phyloP scores from a whole-genome alignment of 2,797 vertebrate species.

The Aeoliscus strigatus region DNA sequence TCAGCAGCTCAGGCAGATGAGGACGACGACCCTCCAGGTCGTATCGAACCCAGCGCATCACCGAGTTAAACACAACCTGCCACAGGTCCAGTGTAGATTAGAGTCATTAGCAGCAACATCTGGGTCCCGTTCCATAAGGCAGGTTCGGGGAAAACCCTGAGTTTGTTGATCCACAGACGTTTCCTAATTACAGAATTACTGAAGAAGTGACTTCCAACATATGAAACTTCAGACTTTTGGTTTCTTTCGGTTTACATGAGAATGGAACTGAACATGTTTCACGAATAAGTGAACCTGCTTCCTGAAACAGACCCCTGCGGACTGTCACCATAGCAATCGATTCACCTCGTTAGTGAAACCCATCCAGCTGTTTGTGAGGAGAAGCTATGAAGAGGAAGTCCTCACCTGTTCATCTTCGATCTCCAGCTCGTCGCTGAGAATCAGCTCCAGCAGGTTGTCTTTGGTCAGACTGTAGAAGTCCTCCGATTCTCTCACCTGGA shows the following conservation, averaged over 20 bases:
- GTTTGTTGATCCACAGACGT: no score
- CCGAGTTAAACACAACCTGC: conserved; percentile 84
- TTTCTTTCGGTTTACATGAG: no score
- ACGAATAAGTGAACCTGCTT: no score
- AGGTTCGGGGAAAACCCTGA: no score
- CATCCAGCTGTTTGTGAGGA: neutral
- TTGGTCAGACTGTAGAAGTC: conserved; percentile 88
- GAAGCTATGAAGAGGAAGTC: neutral
- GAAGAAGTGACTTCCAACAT: no score
- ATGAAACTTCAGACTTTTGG: no score
- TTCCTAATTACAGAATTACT: no score
- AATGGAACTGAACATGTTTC: no score
- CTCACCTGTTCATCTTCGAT: conserved; percentile 85
- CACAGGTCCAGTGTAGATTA: neutral
- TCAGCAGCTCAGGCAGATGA: conserved; percentile 83
- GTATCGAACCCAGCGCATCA: conserved; percentile 87
- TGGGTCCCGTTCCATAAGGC: no score
- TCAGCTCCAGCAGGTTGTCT: conserved; percentile 86
- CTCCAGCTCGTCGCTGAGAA: conserved; percentile 93
- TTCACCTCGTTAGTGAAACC: no score
- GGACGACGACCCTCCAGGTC: conserved; percentile 78
- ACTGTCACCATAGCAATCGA: no score
- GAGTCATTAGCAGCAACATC: neutral
- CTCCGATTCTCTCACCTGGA: conserved; percentile 77
- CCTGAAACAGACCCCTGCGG: no score